Evolutionary conservation across 2,113 vertebrate species (phyloP).

Genomic region (Microtus richardsoni): DNA sequence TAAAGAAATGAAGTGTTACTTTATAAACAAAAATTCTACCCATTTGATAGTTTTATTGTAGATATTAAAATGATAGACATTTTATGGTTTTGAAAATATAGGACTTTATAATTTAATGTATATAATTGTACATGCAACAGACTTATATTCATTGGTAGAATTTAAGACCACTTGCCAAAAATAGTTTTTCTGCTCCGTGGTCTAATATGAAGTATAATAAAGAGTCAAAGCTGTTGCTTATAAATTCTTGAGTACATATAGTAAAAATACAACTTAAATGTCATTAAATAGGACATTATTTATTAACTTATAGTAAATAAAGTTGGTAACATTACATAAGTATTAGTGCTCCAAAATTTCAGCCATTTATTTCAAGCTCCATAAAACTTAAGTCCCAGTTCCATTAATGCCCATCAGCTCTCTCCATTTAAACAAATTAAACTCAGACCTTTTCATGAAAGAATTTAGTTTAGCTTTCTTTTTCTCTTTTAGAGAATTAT

Average conservation of each 20-base stretch:
- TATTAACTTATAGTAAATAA: constrained; percentile 29
- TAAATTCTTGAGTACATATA: not conserved
- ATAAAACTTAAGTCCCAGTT: not conserved
- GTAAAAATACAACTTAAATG: not conserved
- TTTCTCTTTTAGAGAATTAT: not conserved
- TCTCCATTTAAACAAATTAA: not conserved
- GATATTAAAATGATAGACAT: constrained; percentile 37
- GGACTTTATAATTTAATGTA: not conserved
- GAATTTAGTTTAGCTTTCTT: not conserved
- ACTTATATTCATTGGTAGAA: not conserved
- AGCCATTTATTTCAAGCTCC: not conserved
- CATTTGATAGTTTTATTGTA: constrained; percentile 39
- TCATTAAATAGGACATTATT: not conserved
- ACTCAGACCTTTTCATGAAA: not conserved
- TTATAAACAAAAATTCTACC: not conserved
- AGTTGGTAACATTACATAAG: not conserved
- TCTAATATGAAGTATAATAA: not conserved
- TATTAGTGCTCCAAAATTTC: constrained; percentile 12
- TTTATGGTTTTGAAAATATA: constrained; percentile 40
- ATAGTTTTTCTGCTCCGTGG: not conserved
- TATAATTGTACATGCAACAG: not conserved
- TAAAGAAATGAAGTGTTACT: not conserved
- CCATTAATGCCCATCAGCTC: not conserved
- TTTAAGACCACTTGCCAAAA: not conserved
- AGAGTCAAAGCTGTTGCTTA: not conserved